These are phyloP conservation scores for Heliconius himera DNA, from an alignment of 1,140 invertebrate species.

Conservation along the genomic window DNA sequence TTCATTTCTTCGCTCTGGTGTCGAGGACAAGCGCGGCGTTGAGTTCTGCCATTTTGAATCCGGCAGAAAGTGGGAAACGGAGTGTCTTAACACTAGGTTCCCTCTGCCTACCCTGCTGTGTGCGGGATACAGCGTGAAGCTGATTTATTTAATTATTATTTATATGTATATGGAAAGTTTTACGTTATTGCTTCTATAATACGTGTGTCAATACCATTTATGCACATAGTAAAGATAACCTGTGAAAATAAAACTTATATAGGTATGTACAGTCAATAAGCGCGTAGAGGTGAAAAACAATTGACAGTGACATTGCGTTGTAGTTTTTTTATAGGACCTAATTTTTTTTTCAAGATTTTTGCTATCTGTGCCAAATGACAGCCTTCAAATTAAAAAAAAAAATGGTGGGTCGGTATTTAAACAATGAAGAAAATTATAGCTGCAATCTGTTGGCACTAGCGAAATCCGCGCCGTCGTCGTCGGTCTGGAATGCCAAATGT, in stretches of 20 bases:
- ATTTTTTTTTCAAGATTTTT: neutral
- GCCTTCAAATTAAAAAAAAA: neutral
- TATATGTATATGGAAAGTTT: neutral
- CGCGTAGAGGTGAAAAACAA: neutral
- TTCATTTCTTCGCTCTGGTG: no score
- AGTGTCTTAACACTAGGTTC: no score
- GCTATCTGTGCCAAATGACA: neutral
- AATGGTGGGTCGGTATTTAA: neutral
- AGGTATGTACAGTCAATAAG: neutral
- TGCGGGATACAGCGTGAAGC: no score
- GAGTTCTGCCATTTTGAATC: no score
- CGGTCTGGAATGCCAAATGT: slow-evolving; percentile 38
- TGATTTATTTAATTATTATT: no score
- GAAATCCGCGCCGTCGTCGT: slow-evolving; percentile 30
- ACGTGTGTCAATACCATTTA: neutral
- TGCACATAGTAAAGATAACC: neutral
- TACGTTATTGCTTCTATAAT: neutral
- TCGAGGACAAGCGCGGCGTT: no score
- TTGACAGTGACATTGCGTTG: slow-evolving; percentile 46
- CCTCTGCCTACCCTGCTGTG: no score
- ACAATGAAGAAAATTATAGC: slow-evolving; percentile 19
- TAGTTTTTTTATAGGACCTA: slow-evolving; percentile 16
- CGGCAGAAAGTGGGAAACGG: no score
- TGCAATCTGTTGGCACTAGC: slow-evolving; percentile 35
- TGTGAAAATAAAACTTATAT: neutral